Conservation (phyloP, 2,888 invertebrate genomes). For the Noctua comes region DNA sequence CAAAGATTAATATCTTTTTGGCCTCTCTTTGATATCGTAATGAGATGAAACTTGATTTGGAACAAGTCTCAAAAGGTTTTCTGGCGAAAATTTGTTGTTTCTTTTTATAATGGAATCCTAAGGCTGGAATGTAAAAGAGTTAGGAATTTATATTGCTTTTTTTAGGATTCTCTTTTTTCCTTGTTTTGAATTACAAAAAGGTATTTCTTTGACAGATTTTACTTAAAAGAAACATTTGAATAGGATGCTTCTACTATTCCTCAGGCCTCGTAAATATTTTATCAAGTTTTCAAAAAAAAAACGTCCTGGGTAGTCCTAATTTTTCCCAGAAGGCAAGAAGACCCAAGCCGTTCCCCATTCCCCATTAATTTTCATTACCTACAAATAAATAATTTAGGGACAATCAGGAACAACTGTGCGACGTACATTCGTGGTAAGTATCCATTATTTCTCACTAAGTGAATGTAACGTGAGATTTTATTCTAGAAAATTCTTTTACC, state of each 20-base stretch:
- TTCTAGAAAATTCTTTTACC: constrained; percentile 37
- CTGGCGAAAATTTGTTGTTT: constrained; percentile 22
- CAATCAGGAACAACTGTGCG: constrained; percentile 57
- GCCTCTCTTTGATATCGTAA: constrained; percentile 42
- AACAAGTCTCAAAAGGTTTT: constrained; percentile 41
- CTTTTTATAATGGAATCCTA: constrained; percentile 39
- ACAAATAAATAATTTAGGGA: constrained; percentile 53
- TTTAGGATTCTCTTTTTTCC: constrained; percentile 11
- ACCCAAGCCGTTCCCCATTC: constrained; percentile 29
- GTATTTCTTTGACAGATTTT: constrained; percentile 6
- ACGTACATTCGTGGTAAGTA: constrained; percentile 31
- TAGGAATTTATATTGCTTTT: constrained; percentile 39
- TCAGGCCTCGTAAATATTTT: not conserved
- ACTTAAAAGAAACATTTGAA: not conserved
- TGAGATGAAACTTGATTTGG: constrained; percentile 46
- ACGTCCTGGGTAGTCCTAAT: not conserved
- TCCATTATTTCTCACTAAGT: constrained; percentile 49
- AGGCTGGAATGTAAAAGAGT: constrained; percentile 24
- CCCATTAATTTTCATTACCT: constrained; percentile 44
- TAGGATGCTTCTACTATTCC: not conserved
- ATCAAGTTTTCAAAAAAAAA: not conserved
- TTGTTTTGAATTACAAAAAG: constrained; percentile 28
- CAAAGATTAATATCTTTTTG: constrained; percentile 22
- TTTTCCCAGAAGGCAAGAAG: not conserved
- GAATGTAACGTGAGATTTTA: constrained; percentile 34